These are phyloP conservation scores for Baronia brevicornis DNA, from an alignment of 2,888 invertebrate species.

Conservation along the genomic window DNA sequence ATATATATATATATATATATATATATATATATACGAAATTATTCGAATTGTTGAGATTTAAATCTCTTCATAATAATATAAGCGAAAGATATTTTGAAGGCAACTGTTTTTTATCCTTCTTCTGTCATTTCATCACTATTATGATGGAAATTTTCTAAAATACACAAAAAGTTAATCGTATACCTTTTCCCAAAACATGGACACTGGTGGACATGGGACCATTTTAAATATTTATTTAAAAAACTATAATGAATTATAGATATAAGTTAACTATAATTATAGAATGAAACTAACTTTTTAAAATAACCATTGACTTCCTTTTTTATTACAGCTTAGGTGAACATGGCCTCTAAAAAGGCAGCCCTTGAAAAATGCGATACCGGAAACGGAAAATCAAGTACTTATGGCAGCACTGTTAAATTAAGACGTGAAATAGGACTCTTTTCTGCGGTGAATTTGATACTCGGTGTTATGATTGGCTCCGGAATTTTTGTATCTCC, in stretches of 20 bases:
- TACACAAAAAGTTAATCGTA: too few species aligned
- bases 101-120: too few species aligned
- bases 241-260: neutral
- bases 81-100: too few species aligned
- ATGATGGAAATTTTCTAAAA: too few species aligned
- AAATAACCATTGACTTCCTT: constrained; percentile 17
- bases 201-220: too few species aligned
- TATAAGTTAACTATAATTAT: constrained; percentile 3
- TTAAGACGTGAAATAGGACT: constrained; percentile 86
- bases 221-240: too few species aligned
- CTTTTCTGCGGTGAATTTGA: constrained; percentile 87
- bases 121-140: too few species aligned
- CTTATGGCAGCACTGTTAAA: constrained; percentile 64
- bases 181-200: too few species aligned
- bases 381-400: constrained; percentile 28
- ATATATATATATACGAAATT: too few species aligned
- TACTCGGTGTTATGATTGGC: constrained; percentile 92
- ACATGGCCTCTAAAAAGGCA: constrained; percentile 41
- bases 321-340: constrained; percentile 32
- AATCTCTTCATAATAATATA: too few species aligned
- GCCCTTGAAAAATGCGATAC: constrained; percentile 31
- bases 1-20: too few species aligned
- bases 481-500: constrained; percentile 93
- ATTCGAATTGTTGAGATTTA: too few species aligned
- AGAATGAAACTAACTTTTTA: neutral